Evolutionary conservation across 2,888 invertebrate genomes (phyloP), one percentile per base, ranked within the genome.

Genomic region (Aporophyla lueneburgensis): DNA sequence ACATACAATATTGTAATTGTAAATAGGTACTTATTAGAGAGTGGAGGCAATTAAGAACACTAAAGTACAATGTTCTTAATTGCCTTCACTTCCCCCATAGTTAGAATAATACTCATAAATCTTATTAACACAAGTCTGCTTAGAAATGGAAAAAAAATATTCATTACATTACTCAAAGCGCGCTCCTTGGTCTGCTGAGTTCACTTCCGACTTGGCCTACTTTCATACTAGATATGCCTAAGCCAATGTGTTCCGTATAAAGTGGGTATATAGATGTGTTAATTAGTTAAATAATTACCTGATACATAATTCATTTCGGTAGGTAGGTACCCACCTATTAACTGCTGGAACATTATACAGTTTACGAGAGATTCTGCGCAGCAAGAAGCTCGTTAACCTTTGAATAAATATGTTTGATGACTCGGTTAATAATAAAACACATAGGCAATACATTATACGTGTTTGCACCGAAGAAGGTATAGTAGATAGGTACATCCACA

Each of bases 101-200:
- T 63, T 56, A 33, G 7, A 33, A 46, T 46, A 63, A 46, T 46
- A 71, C 19, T 1, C 46, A 58, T 65, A 58, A 58, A 53, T 65
- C 21, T 77, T 40, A 33, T 58, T 78, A 63, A 53, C 51, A 71
- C 21, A 56, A 24, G 27, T 49, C 19, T 19, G 51, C 33, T 53
- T 58, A 24, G 3, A 56, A 56, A 71, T 51, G 21, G 46, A 40
- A 58, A 63, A 21, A 76, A 59, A 66, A 43, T 49, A 19, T 21
- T 43, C 6, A 65, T 65, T 65, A 65, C 24, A 40, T 24, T 33
- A 62, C 14, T 46, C n/a, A 40, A 49, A 76, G 14, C 16, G 27
- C 27, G 49, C n/a, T 76, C 7, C 27, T 66, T 61, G 81, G 76
- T 80, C 76, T 66, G 56, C 10, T 81, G 51, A 40, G 4, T 81